Evolutionary conservation across 1,140 invertebrate genomes (phyloP), one percentile per base, ranked within the genome.

Genomic region (Phocides pigmalion): DNA sequence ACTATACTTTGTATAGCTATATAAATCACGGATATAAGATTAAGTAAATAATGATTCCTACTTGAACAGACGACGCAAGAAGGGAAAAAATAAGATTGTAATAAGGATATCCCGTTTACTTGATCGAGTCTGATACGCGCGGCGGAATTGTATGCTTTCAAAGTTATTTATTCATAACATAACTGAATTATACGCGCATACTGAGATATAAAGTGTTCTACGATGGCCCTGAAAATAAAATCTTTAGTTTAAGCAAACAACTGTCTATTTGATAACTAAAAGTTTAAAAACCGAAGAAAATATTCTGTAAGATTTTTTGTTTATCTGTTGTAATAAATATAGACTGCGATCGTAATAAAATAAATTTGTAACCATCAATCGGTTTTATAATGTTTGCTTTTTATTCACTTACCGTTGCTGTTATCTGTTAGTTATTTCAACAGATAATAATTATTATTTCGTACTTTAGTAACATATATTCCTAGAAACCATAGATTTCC

Each of bases 61-160:
- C 51, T 56, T 28, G n/a, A 46, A 25, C 41, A 12, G 54, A 32
- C 20, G 22, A n/a, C 25, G 28, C 8, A 3, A 32, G 25, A 12
- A 28, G 11, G 28, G 22, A 58, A 58, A 58, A 58, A 58, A 22
- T 22, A 22, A 2, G 22, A 4, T 17, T 20, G 39, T 58, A 58
- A 58, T 58, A 46, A 58, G 54, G 54, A 58, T 58, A 58, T 58
- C 54, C 54, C 54, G 54, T 56, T 42, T 58, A 58, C 54, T 58
- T 58, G 41, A 46, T 16, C 39, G 12, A 44, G 20, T 44, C 22
- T 28, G 14, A 58, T 46, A 46, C 17, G 20, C 19, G 37, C 17
- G 11, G 22, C 39, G 39, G 37, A 12, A 56, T 42, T 42, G 39
- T 56, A 42, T 25, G 0, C 37, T 42, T 56, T 17, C 17, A 4